Conservation (phyloP, 1,140 invertebrate species). For the Neuroterus valhalla region DNA sequence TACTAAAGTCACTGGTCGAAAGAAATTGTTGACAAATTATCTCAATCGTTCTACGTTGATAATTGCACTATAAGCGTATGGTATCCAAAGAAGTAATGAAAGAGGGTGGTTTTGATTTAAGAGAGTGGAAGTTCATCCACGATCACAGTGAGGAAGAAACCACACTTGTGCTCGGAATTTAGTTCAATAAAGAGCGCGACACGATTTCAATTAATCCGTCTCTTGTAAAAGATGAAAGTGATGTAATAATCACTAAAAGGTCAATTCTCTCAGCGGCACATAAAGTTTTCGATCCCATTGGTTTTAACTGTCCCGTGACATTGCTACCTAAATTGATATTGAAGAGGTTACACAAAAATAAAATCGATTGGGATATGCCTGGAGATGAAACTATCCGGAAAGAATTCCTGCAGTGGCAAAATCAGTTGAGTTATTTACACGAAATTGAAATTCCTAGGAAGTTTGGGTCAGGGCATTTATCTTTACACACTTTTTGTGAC, state of each 20-base stretch:
- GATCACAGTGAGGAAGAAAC: neutral
- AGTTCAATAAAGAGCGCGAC: too few species aligned
- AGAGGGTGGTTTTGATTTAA: constrained; percentile 50
- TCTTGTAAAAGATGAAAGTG: too few species aligned
- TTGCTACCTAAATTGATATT: constrained; percentile 51
- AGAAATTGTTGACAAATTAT: neutral
- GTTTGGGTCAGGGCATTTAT: neutral
- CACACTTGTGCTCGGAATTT: too few species aligned
- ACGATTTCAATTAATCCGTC: too few species aligned
- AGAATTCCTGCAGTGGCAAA: constrained; percentile 42
- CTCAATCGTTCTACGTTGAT: too few species aligned
- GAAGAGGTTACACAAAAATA: constrained; percentile 40
- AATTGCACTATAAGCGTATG: neutral
- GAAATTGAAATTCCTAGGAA: constrained; percentile 31
- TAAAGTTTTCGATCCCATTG: constrained; percentile 61
- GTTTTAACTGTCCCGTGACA: constrained; percentile 53
- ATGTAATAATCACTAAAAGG: too few species aligned
- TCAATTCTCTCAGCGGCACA: constrained; percentile 44
- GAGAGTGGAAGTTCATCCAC: constrained; percentile 50
- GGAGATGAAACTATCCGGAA: constrained; percentile 10
- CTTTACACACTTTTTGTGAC: too few species aligned
- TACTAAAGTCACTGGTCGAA: neutral
- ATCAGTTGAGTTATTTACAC: constrained; percentile 35
- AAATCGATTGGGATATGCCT: constrained; percentile 56
- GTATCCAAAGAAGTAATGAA: too few species aligned